Conservation (phyloP, 2,888 invertebrate genomes). For the Heliconius erato region DNA sequence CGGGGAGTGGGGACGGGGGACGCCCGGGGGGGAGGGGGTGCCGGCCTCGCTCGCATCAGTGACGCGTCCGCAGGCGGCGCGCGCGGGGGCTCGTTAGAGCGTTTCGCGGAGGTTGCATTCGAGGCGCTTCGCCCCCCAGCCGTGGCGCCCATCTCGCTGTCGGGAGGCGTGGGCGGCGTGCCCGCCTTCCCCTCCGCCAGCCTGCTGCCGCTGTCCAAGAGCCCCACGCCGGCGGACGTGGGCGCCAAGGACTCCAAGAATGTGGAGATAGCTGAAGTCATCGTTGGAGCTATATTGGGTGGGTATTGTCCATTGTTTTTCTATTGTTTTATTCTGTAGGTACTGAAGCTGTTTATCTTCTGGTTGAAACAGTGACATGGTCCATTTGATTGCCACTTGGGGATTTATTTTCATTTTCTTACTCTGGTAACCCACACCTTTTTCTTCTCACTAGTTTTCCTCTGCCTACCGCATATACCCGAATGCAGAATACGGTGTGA, state of each 20-base stretch:
- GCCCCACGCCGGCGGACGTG: conserved; percentile 91
- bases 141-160: conserved; percentile 94
- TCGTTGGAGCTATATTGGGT: conserved; percentile 98
- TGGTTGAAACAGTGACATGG: too few species aligned
- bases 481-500: too few species aligned
- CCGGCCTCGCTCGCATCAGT: conserved; percentile 47
- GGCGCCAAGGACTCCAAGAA: conserved; percentile 93
- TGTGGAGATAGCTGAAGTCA: conserved; percentile 97
- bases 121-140: conserved; percentile 88
- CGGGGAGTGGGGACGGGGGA: conserved; percentile 49
- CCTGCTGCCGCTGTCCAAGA: conserved; percentile 92
- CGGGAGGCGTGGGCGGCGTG: conserved; percentile 83
- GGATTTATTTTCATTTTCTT: too few species aligned
- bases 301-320: conserved; percentile 61
- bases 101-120: conserved; percentile 92
- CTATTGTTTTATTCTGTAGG: too few species aligned
- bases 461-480: too few species aligned
- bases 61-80: conserved; percentile 85
- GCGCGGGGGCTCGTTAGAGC: conserved; percentile 87
- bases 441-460: too few species aligned
- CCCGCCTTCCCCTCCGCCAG: conserved; percentile 89
- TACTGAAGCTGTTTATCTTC: too few species aligned
- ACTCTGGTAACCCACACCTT: too few species aligned
- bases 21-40: conserved; percentile 45
- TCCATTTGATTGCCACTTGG: too few species aligned